These are phyloP conservation scores for Microctonus aethiopoides DNA, from an alignment of 2,888 invertebrate genomes.

Conservation along the genomic window DNA sequence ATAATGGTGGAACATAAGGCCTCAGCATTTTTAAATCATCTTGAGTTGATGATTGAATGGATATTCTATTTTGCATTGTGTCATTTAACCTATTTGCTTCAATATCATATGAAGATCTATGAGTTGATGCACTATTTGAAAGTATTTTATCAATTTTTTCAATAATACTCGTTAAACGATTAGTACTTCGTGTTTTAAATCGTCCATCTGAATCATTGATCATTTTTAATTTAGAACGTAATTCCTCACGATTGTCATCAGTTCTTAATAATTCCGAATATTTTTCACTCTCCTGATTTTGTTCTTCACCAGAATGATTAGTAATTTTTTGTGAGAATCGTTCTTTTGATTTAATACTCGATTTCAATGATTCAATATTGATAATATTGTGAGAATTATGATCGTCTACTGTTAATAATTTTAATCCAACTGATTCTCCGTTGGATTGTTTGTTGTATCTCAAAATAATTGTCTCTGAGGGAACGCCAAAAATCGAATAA, in stretches of 20 bases:
- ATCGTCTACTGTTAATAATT: conserved; percentile 27
- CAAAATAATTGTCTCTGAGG: conserved; percentile 57
- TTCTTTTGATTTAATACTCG: background rate
- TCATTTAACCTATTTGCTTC: conserved; percentile 21
- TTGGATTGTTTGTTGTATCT: conserved; percentile 50
- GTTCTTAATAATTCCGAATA: background rate
- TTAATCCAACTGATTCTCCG: conserved; percentile 52
- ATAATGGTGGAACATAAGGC: conserved; percentile 29
- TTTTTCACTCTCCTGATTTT: background rate
- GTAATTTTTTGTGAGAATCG: conserved; percentile 3
- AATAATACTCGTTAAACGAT: conserved; percentile 56
- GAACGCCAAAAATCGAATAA: conserved; percentile 67
- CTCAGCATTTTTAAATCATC: background rate
- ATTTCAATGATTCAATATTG: conserved; percentile 11
- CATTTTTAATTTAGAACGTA: conserved; percentile 49
- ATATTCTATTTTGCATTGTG: background rate
- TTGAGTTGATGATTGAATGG: background rate
- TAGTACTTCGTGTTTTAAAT: conserved; percentile 52
- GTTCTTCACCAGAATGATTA: background rate
- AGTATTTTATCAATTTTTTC: conserved; percentile 61
- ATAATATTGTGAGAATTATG: background rate
- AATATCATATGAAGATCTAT: conserved; percentile 26
- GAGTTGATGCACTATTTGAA: conserved; percentile 34
- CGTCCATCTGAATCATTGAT: conserved; percentile 52
- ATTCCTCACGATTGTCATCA: conserved; percentile 39